Evolutionary conservation across 2,113 vertebrate species (phyloP), one percentile per base, ranked within the genome.

Genomic region (Caloenas nicobarica): DNA sequence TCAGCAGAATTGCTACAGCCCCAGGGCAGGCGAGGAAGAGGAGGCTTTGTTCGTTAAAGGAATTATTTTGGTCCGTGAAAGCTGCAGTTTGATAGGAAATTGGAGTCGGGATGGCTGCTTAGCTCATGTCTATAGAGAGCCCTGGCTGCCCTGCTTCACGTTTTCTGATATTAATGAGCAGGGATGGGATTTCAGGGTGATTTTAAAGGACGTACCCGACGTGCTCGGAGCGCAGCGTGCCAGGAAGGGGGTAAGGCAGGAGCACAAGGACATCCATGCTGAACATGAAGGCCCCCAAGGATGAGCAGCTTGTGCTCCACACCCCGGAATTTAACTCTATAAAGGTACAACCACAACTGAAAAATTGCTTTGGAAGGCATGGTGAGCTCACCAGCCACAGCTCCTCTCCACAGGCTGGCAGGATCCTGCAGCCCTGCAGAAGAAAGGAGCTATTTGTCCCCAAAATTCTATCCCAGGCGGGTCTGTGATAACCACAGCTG

Each of bases 111-210:
- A 13, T 2, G 22, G 51, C 69, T 79, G 79, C 79, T 69, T 9
- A 53, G 74, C 83, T 76, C 33, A 13, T 5, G 22, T 16, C 69
- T 68, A 1, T 2, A 0, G 5, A 79, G 25, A 83, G 42, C 62
- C 70, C 53, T 6, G 15, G 11, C 73, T 50, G 61, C 60, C 79
- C 53, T 18, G 34, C 7, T 68, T 51, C 18, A 46, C 11, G 2
- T 68, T 34, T 11, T 6, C 62, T 36, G 85, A 72, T 61, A 38
- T 48, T 57, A 88, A 81, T 34, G 71, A 88, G 78, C 81, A 70
- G 66, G 24, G 61, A 85, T 68, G 65, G 90, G 73, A 72, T 82
- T 85, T 85, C 70, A 72, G 88, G 82, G 51, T 7, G 68, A 77
- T 85, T 89, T 71, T n/a, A 24, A 72, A 36, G 76, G 34, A 79